phyloP scores from a whole-genome alignment of 92 coral and sea anemone species.

The Palythoa grandiflora region DNA sequence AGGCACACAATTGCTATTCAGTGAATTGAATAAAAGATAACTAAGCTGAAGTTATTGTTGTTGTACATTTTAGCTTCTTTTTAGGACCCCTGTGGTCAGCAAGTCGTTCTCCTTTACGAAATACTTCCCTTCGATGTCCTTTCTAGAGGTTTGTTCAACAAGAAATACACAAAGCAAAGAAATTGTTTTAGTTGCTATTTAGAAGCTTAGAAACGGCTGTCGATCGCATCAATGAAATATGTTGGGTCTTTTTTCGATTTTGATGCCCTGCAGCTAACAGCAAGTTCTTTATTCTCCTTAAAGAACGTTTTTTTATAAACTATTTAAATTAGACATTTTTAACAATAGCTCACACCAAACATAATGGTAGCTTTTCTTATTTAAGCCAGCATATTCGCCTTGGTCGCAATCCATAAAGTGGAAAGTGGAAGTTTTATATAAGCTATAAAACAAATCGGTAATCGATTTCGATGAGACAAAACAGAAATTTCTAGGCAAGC shows the following conservation, averaged over 20 bases:
- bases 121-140: not conserved
- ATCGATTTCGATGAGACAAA: not conserved
- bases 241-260: not conserved
- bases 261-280: constrained; percentile 23
- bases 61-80: not conserved
- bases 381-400: not conserved
- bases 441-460: not conserved
- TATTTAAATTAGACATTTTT: constrained; percentile 15
- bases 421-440: too few relatives aligned
- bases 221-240: not conserved
- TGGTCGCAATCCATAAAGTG: not conserved
- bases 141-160: not conserved
- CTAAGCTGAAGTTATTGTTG: constrained; percentile 14
- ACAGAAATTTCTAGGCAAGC: not conserved
- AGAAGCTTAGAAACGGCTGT: not conserved
- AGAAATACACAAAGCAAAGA: not conserved
- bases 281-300: not conserved
- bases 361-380: not conserved
- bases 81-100: not conserved
- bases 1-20: constrained; percentile 10
- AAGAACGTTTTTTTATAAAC: constrained; percentile 10
- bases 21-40: not conserved
- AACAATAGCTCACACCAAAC: constrained; percentile 34
- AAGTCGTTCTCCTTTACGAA: not conserved
- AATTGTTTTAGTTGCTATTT: not conserved